Evolutionary conservation across 1,140 invertebrate genomes (phyloP), one percentile per base, ranked within the genome.

Genomic region (Aphaenogaster ashmeadi): DNA sequence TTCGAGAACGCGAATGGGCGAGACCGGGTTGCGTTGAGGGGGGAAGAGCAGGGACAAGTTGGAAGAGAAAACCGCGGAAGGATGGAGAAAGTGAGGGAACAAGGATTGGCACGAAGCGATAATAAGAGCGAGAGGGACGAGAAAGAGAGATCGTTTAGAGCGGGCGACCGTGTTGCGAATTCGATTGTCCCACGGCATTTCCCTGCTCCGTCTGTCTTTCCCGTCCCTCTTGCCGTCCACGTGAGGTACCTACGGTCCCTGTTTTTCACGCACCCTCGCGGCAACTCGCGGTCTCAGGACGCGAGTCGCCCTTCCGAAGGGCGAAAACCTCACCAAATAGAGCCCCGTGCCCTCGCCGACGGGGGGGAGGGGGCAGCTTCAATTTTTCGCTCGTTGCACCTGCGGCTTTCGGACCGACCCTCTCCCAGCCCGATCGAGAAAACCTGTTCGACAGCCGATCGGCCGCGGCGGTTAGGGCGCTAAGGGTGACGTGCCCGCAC

Each of bases 361-460:
- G 21, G 2, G 8, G 38, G 41, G 18, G 33, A 47, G 62, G 85
- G 78, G 88, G 84, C 84, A 88, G 84, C 90, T 87, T 90, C 89
- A 93, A 93, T 93, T 93, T 93, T 92, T 93, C 93, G 93, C 90
- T 93, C 83, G 89, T 87, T 93, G 93, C 92, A 93, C 92, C 92
- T 93, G 92, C 87, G 92, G 86, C 91, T 91, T 92, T 91, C 64
- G 60, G 27, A 47, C 38, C 54, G 33, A 72, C 56, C 44, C 56
- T 64, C 41, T 56, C 86, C 21, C 54, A 47, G 11, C 52, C 33
- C 88, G 86, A 77, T 81, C 89, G 44, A 64, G 71, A 18, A 72
- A 86, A 80, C 89, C 89, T 86, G 89, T 81, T 90, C 89, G 87
- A 75, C 75, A 50, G 36, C 66, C 84, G 87, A 91, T 89, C 88